Evolutionary conservation across 1,140 invertebrate species (phyloP).

Genomic region (Drosophila rhopaloa): DNA sequence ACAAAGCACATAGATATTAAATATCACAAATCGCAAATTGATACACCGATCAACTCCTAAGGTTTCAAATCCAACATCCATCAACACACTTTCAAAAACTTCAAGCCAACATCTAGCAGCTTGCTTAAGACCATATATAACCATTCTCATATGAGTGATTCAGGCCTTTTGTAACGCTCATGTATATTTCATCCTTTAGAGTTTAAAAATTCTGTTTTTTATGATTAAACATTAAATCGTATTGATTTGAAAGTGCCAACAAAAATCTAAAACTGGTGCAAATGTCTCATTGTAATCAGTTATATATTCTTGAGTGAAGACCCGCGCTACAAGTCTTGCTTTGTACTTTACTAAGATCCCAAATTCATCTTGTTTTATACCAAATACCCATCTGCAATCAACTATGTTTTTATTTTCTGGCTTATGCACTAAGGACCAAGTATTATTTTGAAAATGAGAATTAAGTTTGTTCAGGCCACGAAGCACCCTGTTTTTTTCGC

Average conservation of each 20-base stretch:
- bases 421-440: conserved; percentile 79
- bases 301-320: conserved; percentile 80
- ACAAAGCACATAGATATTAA: accelerated
- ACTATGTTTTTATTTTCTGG: conserved; percentile 83
- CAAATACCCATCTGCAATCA: conserved; percentile 79
- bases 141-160: conserved; percentile 16
- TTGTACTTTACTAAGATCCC: conserved; percentile 79
- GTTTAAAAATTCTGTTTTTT: conserved; percentile 23
- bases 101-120: conserved; percentile 5
- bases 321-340: conserved; percentile 84
- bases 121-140: conserved; percentile 22
- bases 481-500: no score
- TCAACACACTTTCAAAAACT: conserved; percentile 3
- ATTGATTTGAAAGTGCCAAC: conserved; percentile 6
- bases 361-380: conserved; percentile 73
- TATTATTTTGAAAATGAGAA: conserved; percentile 78
- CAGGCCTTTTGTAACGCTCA: conserved; percentile 20
- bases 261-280: conserved; percentile 25
- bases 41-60: neutral
- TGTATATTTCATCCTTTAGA: conserved; percentile 31
- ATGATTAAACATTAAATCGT: conserved; percentile 14
- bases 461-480: conserved; percentile 81
- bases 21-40: accelerated
- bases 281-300: conserved; percentile 54
- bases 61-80: neutral